Base-by-base conservation (phyloP, 2,113 vertebrate species). In the Thunnus maccoyii region DNA sequence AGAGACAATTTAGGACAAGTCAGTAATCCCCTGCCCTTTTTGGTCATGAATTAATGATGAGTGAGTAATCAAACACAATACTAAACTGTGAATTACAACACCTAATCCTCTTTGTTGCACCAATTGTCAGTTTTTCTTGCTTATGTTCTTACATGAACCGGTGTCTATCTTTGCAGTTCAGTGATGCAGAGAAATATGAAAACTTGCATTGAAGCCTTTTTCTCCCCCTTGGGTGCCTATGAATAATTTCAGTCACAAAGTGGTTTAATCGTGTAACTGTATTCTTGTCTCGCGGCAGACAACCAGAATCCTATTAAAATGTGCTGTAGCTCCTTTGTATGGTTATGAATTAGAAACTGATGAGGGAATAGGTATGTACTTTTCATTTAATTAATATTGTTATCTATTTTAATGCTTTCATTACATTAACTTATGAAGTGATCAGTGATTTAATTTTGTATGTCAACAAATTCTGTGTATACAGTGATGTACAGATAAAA, bases 221-320 rank as follows among this genome's bases (percentile, higher is more conserved):
- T 32, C 50, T 74, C 8, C 62, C 84, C 80, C 66, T 75, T 58
- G 48, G 72, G 82, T 6, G 0, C 62, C 30, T 68, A 82, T 90
- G 82, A 90, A 90, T 90, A 86, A 86, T 88, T 91, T 85, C 80
- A 80, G 63, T 83, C 62, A 74, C 80, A 90, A 89, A 91, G 79
- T 74, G 65, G 58, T 86, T 86, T 89, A 90, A 89, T 87, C 48
- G 52, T 86, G 61, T 88, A 86, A 90, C 91, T 86, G 83, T 80
- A 76, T 86, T 91, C 80, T 65, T 87, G 85, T 87, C 90, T 87
- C 17, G 61, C 10, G 61, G 81, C 69, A 2, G 68, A 85, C 73
- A 84, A 80, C 84, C 57, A 57, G 55, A 87, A 84, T 84, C 81
- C 76, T 79, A 89, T 94, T 89, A 89, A 74, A 83, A 80, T 70